These are phyloP conservation scores for Microcebus ravelobensis DNA, from an alignment of 2,113 vertebrate genomes.

Conservation along the genomic window DNA sequence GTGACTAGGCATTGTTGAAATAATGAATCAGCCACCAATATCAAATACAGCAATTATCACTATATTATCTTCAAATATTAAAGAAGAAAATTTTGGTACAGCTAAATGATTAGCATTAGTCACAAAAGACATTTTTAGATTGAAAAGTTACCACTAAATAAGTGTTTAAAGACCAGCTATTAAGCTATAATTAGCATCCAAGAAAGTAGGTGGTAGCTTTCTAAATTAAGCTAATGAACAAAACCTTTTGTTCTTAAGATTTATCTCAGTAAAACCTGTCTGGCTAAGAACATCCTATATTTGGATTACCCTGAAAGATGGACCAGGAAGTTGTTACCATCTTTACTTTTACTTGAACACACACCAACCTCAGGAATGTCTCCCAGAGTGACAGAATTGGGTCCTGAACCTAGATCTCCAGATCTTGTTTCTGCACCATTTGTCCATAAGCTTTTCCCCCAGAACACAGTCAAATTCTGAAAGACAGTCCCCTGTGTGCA, in stretches of 20 bases:
- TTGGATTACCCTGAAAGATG: neutral
- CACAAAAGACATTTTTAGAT: neutral
- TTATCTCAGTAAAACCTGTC: neutral
- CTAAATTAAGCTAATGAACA: conserved; percentile 60
- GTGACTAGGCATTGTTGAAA: neutral
- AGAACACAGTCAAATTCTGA: neutral
- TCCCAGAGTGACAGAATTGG: neutral
- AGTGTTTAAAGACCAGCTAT: conserved; percentile 41
- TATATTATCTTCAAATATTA: neutral
- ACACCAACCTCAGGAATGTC: neutral
- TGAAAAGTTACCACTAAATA: conserved; percentile 38
- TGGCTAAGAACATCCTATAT: neutral
- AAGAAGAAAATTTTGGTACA: neutral
- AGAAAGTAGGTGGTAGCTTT: neutral
- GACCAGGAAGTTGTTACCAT: neutral
- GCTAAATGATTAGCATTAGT: neutral
- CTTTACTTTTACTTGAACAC: neutral
- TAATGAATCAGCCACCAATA: neutral
- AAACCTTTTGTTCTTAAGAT: conserved; percentile 46
- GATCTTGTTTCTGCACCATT: neutral
- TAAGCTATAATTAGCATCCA: conserved; percentile 27
- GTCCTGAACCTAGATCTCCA: neutral
- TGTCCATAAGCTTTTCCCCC: neutral
- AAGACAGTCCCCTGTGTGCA: neutral
- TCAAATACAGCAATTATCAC: neutral